Conservation (phyloP, 2,888 invertebrate genomes). For the Nebria brevicollis region DNA sequence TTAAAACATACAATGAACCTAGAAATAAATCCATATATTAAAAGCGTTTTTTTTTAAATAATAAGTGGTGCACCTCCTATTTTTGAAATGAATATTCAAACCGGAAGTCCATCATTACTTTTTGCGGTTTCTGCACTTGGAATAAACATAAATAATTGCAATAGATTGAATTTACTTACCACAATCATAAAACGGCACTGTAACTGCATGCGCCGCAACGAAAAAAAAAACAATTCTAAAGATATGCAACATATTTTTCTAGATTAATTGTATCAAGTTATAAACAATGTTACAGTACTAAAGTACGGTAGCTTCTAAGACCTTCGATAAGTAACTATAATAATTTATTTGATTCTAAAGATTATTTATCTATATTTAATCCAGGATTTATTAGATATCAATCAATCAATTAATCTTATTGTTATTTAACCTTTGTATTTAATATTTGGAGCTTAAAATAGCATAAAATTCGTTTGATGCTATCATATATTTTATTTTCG, state of each 20-base stretch:
- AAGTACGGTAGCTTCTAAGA: slow-evolving; percentile 25
- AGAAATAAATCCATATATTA: slow-evolving; percentile 42
- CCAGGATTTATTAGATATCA: neutral
- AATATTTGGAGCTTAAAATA: neutral
- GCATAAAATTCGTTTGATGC: neutral
- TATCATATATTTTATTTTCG: neutral
- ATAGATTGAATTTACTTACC: slow-evolving; percentile 47
- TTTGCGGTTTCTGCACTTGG: neutral
- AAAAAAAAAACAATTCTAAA: slow-evolving; percentile 22
- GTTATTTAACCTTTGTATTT: neutral
- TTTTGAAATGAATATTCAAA: too few species aligned
- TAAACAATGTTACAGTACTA: slow-evolving; percentile 3
- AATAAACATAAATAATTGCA: neutral
- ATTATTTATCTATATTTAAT: slow-evolving; percentile 17
- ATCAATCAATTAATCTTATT: neutral
- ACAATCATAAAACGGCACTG: slow-evolving; percentile 50
- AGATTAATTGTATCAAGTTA: neutral
- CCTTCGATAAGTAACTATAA: slow-evolving; percentile 6
- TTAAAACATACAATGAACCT: slow-evolving; percentile 51
- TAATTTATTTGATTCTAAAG: slow-evolving; percentile 20
- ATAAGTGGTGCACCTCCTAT: slow-evolving; percentile 5
- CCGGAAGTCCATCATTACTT: too few species aligned
- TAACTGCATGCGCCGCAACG: slow-evolving; percentile 21
- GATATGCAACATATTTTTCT: slow-evolving; percentile 17
- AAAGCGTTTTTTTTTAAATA: slow-evolving; percentile 24